Evolutionary conservation across 1,140 invertebrate genomes (phyloP).

Genomic region (Zaprionus gabonicus): DNA sequence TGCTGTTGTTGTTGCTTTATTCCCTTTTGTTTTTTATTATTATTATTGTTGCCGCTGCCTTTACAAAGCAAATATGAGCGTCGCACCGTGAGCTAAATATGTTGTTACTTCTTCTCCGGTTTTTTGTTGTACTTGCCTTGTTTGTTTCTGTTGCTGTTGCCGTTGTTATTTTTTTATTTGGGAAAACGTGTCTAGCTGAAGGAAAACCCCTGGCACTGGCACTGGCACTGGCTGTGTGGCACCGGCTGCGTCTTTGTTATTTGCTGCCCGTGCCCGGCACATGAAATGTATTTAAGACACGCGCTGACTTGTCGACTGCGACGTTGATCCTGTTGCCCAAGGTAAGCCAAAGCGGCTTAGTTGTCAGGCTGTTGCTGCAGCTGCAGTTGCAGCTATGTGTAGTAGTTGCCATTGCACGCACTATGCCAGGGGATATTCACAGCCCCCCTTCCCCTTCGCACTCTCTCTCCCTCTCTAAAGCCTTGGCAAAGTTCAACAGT

Average conservation of each 20-base stretch:
- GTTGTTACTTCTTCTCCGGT: slow-evolving; percentile 68
- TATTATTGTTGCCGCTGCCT: slow-evolving; percentile 70
- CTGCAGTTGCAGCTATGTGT: too few species aligned
- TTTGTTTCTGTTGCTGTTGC: slow-evolving; percentile 16
- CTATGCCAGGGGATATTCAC: background rate
- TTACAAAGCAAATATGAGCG: slow-evolving; percentile 75
- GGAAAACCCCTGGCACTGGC: slow-evolving; percentile 17
- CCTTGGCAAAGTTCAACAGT: slow-evolving; percentile 71
- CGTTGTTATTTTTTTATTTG: slow-evolving; percentile 20
- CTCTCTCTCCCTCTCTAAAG: background rate
- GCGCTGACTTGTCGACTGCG: slow-evolving; percentile 50
- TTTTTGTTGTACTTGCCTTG: slow-evolving; percentile 15
- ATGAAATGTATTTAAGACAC: slow-evolving; percentile 55
- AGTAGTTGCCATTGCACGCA: slow-evolving; percentile 9
- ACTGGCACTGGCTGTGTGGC: background rate
- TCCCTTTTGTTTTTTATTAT: slow-evolving; percentile 64
- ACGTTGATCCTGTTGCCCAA: slow-evolving; percentile 67
- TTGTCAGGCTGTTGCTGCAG: slow-evolving; percentile 25
- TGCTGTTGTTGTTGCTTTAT: slow-evolving; percentile 27
- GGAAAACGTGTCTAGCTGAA: slow-evolving; percentile 38
- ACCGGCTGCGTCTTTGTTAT: slow-evolving; percentile 38
- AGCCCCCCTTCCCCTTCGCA: background rate
- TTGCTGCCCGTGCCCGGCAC: slow-evolving; percentile 23
- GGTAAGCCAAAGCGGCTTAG: slow-evolving; percentile 75
- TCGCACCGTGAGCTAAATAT: slow-evolving; percentile 73